Conservation (phyloP, 2,113 vertebrate genomes). For the Tamias sibiricus region DNA sequence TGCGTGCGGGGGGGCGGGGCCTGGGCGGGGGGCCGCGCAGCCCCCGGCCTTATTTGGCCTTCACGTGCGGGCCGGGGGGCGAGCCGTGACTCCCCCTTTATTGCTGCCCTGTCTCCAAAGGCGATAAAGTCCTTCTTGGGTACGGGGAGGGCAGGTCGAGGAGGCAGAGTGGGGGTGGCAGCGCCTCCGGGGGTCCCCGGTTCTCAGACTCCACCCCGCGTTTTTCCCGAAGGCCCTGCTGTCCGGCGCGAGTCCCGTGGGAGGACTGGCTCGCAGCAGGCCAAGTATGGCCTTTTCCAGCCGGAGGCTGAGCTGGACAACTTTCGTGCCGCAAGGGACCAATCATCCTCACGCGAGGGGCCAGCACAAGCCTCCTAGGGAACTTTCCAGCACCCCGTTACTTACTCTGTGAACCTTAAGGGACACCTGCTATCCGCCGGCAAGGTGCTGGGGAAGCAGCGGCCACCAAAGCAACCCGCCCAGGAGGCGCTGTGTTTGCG, state of each 20-base stretch:
- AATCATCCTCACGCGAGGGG: accelerated
- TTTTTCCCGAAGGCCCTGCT: accelerated
- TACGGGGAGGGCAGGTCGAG: not conserved
- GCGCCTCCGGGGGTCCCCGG: not conserved
- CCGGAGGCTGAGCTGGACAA: no score
- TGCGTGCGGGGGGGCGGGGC: not conserved
- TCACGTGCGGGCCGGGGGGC: not conserved
- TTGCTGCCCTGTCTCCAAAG: not conserved
- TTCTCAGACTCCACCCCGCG: not conserved
- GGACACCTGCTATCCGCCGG: not conserved
- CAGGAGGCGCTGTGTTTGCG: not conserved
- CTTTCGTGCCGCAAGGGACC: not conserved
- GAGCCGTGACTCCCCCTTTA: not conserved
- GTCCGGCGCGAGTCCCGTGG: not conserved
- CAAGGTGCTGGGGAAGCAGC: no score
- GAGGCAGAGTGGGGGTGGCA: not conserved
- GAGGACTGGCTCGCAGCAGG: not conserved
- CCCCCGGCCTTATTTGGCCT: constrained; percentile 77
- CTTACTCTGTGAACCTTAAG: not conserved
- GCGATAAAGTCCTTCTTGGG: not conserved
- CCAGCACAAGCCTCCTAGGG: not conserved
- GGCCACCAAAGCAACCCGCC: not conserved
- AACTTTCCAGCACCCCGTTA: not conserved
- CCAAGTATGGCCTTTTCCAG: constrained; percentile 40
- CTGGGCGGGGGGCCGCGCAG: not conserved